These are phyloP conservation scores for Drepana arcuata DNA, from an alignment of 1,140 invertebrate species.

Conservation along the genomic window DNA sequence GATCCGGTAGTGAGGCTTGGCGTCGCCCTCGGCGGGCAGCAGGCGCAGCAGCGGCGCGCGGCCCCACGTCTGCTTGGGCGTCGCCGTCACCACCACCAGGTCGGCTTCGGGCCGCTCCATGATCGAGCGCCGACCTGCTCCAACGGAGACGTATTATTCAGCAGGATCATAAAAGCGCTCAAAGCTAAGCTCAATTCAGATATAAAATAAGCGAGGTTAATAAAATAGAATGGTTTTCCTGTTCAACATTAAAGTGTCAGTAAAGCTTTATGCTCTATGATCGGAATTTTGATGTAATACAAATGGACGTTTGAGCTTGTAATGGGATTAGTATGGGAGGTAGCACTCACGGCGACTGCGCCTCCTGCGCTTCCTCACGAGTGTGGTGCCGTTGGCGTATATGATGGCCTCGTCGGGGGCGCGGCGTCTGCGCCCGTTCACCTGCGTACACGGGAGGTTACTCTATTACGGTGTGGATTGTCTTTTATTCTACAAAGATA, in stretches of 20 bases:
- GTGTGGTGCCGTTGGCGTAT: constrained; percentile 54
- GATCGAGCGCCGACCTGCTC: constrained; percentile 45
- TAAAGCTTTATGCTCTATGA: too few relatives aligned
- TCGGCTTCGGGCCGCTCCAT: constrained; percentile 50
- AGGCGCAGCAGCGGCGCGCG: constrained; percentile 45
- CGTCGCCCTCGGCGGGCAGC: constrained; percentile 34
- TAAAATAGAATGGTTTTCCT: too few relatives aligned
- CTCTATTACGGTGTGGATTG: too few relatives aligned
- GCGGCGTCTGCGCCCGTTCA: constrained; percentile 49
- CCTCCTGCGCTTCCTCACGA: constrained; percentile 41
- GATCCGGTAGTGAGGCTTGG: constrained; percentile 41
- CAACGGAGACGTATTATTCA: too few relatives aligned
- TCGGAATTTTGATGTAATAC: too few relatives aligned
- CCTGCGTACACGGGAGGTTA: too few relatives aligned
- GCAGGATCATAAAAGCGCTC: background rate
- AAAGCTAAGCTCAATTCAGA: too few relatives aligned
- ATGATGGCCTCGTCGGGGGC: constrained; percentile 57
- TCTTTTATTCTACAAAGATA: too few relatives aligned
- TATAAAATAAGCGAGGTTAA: too few relatives aligned
- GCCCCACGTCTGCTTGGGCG: constrained; percentile 48
- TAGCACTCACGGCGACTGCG: constrained; percentile 54
- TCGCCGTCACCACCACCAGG: constrained; percentile 38
- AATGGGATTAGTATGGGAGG: too few relatives aligned
- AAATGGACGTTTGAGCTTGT: too few relatives aligned
- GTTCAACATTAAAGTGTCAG: too few relatives aligned